Evolutionary conservation across 2,888 invertebrate species (phyloP), one percentile per base, ranked within the genome.

Genomic region (Cremastobaeus sp.): DNA sequence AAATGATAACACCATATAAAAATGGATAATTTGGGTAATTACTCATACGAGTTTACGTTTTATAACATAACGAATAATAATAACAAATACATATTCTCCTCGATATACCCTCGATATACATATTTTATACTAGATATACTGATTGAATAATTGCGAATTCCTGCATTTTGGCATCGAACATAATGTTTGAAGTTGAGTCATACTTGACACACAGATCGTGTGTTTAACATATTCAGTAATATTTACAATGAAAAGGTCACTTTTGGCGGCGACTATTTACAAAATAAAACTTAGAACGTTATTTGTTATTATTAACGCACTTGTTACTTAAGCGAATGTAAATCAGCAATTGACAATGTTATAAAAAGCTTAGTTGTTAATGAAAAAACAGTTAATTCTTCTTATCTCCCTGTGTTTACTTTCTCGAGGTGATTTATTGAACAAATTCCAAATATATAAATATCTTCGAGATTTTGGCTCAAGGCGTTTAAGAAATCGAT

Each of bases 301-400:
- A 62, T n/a, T n/a, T n/a, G n/a, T 62, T 62, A 52, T 62, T 50
- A 50, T 50, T 62, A 64, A 64, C 54, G 45, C 45, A 54, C 14
- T 30, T 12, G 30, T 4, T 4, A 15, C 43, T 39, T 54, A 64
- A 64, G 50, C 39, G 43, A 41, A 43, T 35, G 34, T 35, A 54
- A 28, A 37, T 54, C 20, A 37, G 45, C 45, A n/a, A 32, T 54
- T 18, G 41, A 41, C 50, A 62, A 35, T 34, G 43, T 54, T 64
- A 41, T 30, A 45, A 37, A 45, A 54, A 64, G 60, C 48, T 48
- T 48, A 50, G 39, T 50, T 48, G 48, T 60, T 50, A 50, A 50
- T 50, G 48, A 60, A 60, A 60, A 60, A 41, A 37, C 37, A 59
- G 47, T 34, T 17, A 25, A 35, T 45, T 57, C 34, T 45, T 17